Conservation (phyloP, 1,140 invertebrate species). For the Drosophila teissieri region DNA sequence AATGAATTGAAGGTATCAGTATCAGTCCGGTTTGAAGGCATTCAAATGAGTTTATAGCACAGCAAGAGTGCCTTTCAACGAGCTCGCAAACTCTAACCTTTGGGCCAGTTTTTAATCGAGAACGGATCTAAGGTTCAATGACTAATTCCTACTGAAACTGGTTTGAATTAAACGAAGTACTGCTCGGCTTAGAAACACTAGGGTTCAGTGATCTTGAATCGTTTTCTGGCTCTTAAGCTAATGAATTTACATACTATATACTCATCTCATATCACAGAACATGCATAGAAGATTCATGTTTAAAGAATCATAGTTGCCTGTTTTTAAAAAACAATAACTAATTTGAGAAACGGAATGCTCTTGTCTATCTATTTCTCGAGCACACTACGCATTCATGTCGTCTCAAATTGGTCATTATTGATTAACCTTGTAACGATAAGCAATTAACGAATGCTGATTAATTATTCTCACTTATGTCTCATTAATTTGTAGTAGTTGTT, state of each 20-base stretch:
- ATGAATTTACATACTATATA: no score
- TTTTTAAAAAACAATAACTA: background rate
- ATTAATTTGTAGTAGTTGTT: constrained; percentile 1
- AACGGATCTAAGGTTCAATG: constrained; percentile 34
- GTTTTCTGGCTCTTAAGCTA: background rate
- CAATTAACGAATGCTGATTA: constrained; percentile 30
- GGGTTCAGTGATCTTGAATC: constrained; percentile 25
- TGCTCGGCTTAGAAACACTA: constrained; percentile 1
- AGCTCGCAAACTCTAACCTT: constrained; percentile 1
- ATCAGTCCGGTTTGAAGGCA: background rate
- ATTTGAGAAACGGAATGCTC: background rate
- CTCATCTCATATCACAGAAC: no score
- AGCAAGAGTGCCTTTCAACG: background rate
- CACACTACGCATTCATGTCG: background rate
- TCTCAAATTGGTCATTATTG: constrained; percentile 12
- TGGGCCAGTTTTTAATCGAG: constrained; percentile 1
- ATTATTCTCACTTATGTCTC: constrained; percentile 21
- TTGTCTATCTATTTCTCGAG: no score
- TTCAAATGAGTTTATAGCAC: background rate
- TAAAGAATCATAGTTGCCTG: background rate
- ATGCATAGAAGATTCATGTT: no score
- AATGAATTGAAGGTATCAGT: background rate
- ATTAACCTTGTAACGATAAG: constrained; percentile 21
- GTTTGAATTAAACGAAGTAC: constrained; percentile 18
- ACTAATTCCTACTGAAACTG: constrained; percentile 21